These are phyloP conservation scores for Cossypha niveicapilla DNA, from an alignment of 2,797 vertebrate species.

Conservation along the genomic window DNA sequence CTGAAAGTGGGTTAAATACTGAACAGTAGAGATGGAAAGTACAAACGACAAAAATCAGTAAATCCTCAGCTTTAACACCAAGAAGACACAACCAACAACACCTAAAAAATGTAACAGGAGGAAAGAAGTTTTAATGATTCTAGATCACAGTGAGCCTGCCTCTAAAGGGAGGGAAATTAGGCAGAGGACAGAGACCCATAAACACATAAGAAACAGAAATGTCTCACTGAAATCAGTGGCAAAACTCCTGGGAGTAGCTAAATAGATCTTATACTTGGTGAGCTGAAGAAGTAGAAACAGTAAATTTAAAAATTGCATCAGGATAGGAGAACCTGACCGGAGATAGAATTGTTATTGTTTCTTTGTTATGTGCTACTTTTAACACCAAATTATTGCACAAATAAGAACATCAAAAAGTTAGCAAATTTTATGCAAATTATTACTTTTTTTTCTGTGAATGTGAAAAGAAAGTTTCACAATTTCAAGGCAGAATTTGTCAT, in stretches of 20 bases:
- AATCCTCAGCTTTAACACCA: neutral
- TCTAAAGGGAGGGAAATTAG: neutral
- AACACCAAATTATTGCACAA: neutral
- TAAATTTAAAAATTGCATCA: neutral
- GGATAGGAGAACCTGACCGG: neutral
- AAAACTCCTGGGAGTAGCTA: neutral
- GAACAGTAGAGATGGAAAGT: neutral
- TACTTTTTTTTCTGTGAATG: neutral
- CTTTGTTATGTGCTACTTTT: neutral
- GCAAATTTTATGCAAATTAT: neutral
- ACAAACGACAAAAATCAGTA: neutral
- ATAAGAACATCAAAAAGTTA: neutral
- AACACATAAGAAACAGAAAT: neutral
- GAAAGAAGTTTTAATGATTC: neutral
- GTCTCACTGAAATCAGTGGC: neutral
- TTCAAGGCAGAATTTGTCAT: neutral
- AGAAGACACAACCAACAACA: neutral
- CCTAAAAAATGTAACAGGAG: neutral
- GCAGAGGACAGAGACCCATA: neutral
- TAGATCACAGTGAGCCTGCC: neutral
- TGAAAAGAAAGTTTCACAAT: neutral
- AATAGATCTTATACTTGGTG: rapidly evolving
- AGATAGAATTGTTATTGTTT: neutral
- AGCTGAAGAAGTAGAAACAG: neutral
- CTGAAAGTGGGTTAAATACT: neutral